Percentiles rank a stretch among this genome's conserved stretches.
phyloP scores from a whole-genome alignment of 2,113 vertebrate genomes.

The Scartelaos histophorus region DNA sequence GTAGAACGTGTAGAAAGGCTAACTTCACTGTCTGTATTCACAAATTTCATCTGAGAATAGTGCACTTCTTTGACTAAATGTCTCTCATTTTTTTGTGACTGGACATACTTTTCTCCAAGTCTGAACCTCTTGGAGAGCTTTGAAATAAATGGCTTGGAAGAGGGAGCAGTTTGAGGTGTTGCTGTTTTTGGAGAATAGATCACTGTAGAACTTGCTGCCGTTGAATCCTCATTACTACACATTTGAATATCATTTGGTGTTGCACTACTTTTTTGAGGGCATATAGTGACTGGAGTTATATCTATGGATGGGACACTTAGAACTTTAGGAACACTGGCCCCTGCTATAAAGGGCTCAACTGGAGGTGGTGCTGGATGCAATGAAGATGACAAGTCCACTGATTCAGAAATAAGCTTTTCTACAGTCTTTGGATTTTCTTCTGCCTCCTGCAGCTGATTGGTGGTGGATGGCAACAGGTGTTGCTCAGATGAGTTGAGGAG shows the following conservation, averaged over 20 bases:
- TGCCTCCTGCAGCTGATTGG: not conserved
- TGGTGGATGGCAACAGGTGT: not conserved
- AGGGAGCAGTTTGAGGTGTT: not conserved
- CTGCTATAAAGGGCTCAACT: not conserved
- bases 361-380: not conserved
- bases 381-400: not conserved
- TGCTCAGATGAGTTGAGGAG: slow-evolving; percentile 16
- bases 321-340: not conserved
- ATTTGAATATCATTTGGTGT: not conserved
- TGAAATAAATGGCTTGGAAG: not conserved
- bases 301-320: not conserved
- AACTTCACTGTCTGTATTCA: not conserved
- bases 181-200: not conserved
- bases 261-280: not conserved
- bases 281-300: not conserved
- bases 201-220: not conserved
- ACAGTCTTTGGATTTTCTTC: not conserved
- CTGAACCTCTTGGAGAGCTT: slow-evolving; percentile 15
- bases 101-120: not conserved
- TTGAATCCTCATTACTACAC: not conserved
- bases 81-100: not conserved
- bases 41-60: not conserved
- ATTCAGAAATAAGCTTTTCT: not conserved
- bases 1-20: not conserved
- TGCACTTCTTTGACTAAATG: not conserved